phyloP scores from a whole-genome alignment of 2,888 invertebrate genomes.

The Timema podura region DNA sequence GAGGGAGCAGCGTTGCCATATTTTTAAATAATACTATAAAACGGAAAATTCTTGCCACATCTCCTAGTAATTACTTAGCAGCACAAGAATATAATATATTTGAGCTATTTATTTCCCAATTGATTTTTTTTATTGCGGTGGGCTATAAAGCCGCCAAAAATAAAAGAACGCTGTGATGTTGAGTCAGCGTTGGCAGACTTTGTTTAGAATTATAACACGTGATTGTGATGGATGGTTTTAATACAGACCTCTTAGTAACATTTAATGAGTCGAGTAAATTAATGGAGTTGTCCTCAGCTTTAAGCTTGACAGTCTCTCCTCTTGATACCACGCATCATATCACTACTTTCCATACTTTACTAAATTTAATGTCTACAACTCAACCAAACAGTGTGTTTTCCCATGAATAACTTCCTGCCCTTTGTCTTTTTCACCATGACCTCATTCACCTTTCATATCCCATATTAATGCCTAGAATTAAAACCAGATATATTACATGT shows the following conservation, averaged over 20 bases:
- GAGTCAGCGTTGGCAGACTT: not conserved
- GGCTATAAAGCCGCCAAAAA: conserved; percentile 19
- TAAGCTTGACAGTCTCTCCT: not conserved
- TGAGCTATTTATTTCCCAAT: not conserved
- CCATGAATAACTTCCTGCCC: conserved; percentile 12
- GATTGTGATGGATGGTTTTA: conserved; percentile 17
- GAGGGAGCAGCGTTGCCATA: conserved; percentile 9
- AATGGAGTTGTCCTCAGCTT: not conserved
- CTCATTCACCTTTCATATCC: not conserved
- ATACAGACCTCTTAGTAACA: conserved; percentile 8
- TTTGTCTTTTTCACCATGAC: not conserved
- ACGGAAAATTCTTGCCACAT: conserved; percentile 5
- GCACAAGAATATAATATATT: conserved; percentile 1
- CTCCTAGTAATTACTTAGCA: not conserved
- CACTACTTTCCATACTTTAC: conserved; percentile 10
- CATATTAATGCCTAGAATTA: not conserved
- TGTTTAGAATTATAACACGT: not conserved
- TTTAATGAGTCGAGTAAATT: not conserved
- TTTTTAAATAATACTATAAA: conserved; percentile 6
- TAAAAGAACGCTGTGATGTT: conserved; percentile 2
- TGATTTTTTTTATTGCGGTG: not conserved
- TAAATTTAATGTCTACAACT: conserved; percentile 8
- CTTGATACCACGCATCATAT: conserved; percentile 17
- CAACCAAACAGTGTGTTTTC: not conserved
- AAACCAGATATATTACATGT: not conserved